phyloP scores from a whole-genome alignment of 1,140 invertebrate genomes.

The Drosophila serrata region DNA sequence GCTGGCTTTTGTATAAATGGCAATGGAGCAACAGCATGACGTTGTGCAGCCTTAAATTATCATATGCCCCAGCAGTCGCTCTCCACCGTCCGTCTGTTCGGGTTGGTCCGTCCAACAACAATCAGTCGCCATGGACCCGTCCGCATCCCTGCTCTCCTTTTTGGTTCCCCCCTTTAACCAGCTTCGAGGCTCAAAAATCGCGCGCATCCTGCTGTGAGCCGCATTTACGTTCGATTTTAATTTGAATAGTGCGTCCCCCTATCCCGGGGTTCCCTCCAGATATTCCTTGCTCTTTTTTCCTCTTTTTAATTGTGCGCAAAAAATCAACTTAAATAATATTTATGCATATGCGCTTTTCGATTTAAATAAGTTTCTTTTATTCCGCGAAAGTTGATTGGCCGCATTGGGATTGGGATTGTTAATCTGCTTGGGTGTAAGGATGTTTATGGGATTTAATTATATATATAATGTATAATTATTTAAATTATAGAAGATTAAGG shows the following conservation, averaged over 20 bases:
- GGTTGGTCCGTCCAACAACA: slow-evolving; percentile 56
- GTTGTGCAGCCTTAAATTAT: slow-evolving; percentile 83
- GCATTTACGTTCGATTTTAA: slow-evolving; percentile 84
- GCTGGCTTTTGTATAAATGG: slow-evolving; percentile 73
- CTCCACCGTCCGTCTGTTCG: slow-evolving; percentile 18
- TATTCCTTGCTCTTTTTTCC: slow-evolving; percentile 11
- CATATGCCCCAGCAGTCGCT: slow-evolving; percentile 70
- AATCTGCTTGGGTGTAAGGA: background rate
- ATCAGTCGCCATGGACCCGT: slow-evolving; percentile 30
- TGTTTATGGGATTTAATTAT: background rate
- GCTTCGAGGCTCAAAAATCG: slow-evolving; percentile 54
- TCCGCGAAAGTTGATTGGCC: slow-evolving; percentile 36
- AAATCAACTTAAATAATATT: slow-evolving; percentile 81
- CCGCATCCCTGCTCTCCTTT: background rate
- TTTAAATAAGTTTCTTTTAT: slow-evolving; percentile 75
- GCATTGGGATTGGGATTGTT: background rate
- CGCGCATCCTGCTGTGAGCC: slow-evolving; percentile 79
- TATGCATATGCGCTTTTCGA: slow-evolving; percentile 77
- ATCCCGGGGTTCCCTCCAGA: background rate
- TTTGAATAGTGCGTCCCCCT: slow-evolving; percentile 69
- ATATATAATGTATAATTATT: background rate
- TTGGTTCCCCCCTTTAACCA: slow-evolving; percentile 14
- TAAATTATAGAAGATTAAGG: background rate
- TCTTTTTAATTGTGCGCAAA: slow-evolving; percentile 78
- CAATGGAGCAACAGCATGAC: slow-evolving; percentile 82